These are phyloP conservation scores for Euplexia lucipara DNA, from an alignment of 2,888 invertebrate genomes.

Conservation along the genomic window DNA sequence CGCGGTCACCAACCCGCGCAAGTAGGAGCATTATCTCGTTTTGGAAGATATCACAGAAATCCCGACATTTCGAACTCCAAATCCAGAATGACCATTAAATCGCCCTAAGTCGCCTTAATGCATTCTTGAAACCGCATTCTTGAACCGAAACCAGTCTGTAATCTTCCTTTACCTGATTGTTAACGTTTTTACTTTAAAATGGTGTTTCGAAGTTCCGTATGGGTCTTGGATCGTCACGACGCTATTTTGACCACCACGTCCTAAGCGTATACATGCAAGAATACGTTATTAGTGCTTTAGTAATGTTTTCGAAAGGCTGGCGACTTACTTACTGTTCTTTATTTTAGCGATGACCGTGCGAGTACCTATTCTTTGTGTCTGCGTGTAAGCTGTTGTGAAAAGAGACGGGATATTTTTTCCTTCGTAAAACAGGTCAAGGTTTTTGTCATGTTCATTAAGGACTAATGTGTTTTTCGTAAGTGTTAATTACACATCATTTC, in stretches of 20 bases:
- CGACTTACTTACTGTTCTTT: constrained; percentile 49
- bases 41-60: constrained; percentile 32
- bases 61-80: constrained; percentile 28
- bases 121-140: constrained; percentile 55
- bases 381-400: constrained; percentile 12
- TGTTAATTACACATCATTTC: too few species aligned
- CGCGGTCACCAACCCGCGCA: constrained; percentile 43
- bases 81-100: constrained; percentile 55
- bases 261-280: constrained; percentile 45
- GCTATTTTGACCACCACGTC: constrained; percentile 42
- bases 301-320: constrained; percentile 47
- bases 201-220: constrained; percentile 43
- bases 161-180: constrained; percentile 41
- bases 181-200: constrained; percentile 52
- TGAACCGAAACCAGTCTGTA: constrained; percentile 52
- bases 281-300: constrained; percentile 53
- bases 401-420: constrained; percentile 16
- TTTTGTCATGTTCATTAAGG: constrained; percentile 17
- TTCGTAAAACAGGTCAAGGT: constrained; percentile 6
- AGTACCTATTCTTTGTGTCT: constrained; percentile 37
- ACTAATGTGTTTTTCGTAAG: too few species aligned
- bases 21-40: constrained; percentile 32
- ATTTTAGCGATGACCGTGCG: constrained; percentile 51
- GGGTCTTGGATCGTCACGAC: constrained; percentile 35
- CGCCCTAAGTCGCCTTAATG: constrained; percentile 53